Evolutionary conservation across 1,140 invertebrate species (phyloP), one percentile per base, ranked within the genome.

Genomic region (Pachypsylla venusta): DNA sequence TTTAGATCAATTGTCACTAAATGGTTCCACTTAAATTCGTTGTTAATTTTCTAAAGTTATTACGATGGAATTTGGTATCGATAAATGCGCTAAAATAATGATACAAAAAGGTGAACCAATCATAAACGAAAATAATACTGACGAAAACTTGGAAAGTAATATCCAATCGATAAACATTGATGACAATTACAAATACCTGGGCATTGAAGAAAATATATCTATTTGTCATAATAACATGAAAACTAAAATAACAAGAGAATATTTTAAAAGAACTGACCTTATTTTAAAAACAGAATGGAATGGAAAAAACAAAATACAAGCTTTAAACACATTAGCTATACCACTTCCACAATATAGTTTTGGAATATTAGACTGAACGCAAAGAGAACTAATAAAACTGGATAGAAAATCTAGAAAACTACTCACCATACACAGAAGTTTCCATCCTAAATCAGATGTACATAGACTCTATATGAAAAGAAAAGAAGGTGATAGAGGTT

Each of bases 311-410:
- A 55, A 55, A 27, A 27, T 55, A 10, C 22, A 25, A 27, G 54
- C 54, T 25, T 3, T 55, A 2, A 27, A 27, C 13, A 5, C 54
- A 10, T n/a, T 55, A n/a, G 54, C 54, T 25, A 5, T 55, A 22
- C 54, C 54, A n/a, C 14, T 55, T 12, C 7, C 24, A 5, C 54
- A 55, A 16, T 55, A 55, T 55, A 27, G 54, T 13, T 55, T 55
- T 55, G 25, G 55, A 20, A 27, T 27, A 2, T 26, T 28, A 2
- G n/a, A 28, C 14, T 28, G 28, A 14, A 57, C 2, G 7, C 7
- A 26, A 27, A 19, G n/a, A 26, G 26, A 30, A 30, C 2, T 27
- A 5, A 57, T 14, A 57, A 16, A 30, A 16, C 10, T 27, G 7
- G 26, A 57, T 19, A 26, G n/a, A 5, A n/a, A 48, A 7, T 19